Conservation (phyloP, 2,888 invertebrate species). For the Dexiosoma caninum region DNA sequence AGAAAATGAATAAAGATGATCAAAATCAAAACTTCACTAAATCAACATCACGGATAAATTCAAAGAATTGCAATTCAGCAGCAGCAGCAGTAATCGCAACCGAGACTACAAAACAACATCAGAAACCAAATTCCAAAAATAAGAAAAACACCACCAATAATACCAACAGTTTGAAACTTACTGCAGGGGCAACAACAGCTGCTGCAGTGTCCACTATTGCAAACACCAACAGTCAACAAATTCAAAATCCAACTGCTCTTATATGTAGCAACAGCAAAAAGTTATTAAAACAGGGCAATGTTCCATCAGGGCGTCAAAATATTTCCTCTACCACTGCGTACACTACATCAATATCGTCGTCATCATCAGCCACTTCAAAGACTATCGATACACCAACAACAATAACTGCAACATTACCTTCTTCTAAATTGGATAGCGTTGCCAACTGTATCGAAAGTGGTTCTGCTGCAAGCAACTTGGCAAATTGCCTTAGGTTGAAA, state of each 20-base stretch:
- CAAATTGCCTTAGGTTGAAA: constrained; percentile 57
- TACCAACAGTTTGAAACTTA: constrained; percentile 64
- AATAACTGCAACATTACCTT: constrained; percentile 65
- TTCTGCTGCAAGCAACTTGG: constrained; percentile 54
- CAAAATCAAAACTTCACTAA: constrained; percentile 76
- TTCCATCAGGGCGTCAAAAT: constrained; percentile 49
- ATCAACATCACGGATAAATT: constrained; percentile 69
- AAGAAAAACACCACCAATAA: constrained; percentile 52
- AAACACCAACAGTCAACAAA: constrained; percentile 64
- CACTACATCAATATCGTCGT: constrained; percentile 28
- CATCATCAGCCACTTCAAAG: constrained; percentile 35
- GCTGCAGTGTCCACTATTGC: constrained; percentile 64
- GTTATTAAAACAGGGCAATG: constrained; percentile 55
- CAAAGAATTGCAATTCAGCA: constrained; percentile 45
- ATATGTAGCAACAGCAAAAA: constrained; percentile 45
- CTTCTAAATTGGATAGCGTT: constrained; percentile 49
- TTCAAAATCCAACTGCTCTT: constrained; percentile 38
- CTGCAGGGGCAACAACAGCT: constrained; percentile 63
- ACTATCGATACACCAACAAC: constrained; percentile 63
- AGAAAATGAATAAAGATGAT: constrained; percentile 74
- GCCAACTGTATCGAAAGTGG: constrained; percentile 46
- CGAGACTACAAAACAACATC: constrained; percentile 46
- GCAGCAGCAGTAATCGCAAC: constrained; percentile 14
- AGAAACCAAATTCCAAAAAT: constrained; percentile 63
- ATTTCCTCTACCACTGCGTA: constrained; percentile 32